Conservation (phyloP, 2,888 invertebrate species). For the Drosophila rellima region DNA sequence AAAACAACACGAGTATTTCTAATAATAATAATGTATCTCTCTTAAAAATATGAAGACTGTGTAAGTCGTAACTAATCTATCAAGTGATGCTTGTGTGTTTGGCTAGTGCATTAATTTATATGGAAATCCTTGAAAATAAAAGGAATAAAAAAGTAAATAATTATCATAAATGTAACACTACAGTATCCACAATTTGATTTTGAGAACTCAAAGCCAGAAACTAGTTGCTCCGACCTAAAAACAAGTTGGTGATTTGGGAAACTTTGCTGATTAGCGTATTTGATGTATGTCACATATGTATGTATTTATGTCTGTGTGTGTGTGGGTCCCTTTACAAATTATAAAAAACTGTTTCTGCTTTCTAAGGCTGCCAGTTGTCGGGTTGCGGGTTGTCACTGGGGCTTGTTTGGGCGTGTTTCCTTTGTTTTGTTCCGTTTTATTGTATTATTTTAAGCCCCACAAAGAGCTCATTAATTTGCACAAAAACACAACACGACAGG, state of each 20-base stretch:
- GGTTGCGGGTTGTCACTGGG: conserved; percentile 18
- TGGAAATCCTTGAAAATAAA: too few relatives aligned
- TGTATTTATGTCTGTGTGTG: background rate
- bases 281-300: conserved; percentile 56
- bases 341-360: conserved; percentile 31
- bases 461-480: conserved; percentile 79
- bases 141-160: too few relatives aligned
- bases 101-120: too few relatives aligned
- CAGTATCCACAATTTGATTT: background rate
- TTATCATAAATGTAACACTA: background rate
- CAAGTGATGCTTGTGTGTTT: too few relatives aligned
- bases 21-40: too few relatives aligned
- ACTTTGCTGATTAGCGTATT: conserved; percentile 67
- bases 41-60: too few relatives aligned
- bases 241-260: conserved; percentile 17
- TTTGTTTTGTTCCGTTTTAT: conserved; percentile 60
- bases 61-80: too few relatives aligned
- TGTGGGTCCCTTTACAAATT: conserved; percentile 42
- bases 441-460: conserved; percentile 77
- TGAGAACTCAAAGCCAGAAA: background rate
- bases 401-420: conserved; percentile 26
- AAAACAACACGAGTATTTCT: too few relatives aligned
- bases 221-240: conserved; percentile 2
- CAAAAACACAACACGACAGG: conserved; percentile 42
- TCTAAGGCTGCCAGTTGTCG: conserved; percentile 11